These are phyloP conservation scores for Drosophila punjabiensis DNA, from an alignment of 1,140 invertebrate genomes.

Conservation along the genomic window DNA sequence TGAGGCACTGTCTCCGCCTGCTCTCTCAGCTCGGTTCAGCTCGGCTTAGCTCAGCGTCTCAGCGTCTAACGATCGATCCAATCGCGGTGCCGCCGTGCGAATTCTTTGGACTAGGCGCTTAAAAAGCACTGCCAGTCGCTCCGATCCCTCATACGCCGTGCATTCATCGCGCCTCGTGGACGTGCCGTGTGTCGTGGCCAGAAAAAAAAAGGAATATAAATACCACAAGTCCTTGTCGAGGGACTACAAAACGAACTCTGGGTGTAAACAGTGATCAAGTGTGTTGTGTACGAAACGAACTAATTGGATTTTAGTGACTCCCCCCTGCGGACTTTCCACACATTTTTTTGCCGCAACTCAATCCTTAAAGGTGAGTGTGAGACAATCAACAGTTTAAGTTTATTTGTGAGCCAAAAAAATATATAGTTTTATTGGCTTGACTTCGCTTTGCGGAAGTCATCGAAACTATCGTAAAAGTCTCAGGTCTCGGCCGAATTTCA, in stretches of 20 bases:
- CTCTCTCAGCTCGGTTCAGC: constrained; percentile 52
- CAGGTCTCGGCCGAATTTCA: constrained; percentile 25
- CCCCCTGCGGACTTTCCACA: constrained; percentile 17
- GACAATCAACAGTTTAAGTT: background rate
- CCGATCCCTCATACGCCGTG: constrained; percentile 76
- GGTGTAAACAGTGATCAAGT: constrained; percentile 38
- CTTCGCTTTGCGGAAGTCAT: constrained; percentile 58
- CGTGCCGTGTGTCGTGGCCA: constrained; percentile 64
- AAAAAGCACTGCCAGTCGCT: constrained; percentile 71
- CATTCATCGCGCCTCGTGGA: constrained; percentile 76
- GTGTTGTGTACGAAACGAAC: constrained; percentile 35
- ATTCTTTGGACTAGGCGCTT: constrained; percentile 78
- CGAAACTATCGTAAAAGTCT: constrained; percentile 61
- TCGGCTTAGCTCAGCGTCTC: constrained; percentile 24
- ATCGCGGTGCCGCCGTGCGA: constrained; percentile 49
- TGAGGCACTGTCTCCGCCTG: constrained; percentile 56
- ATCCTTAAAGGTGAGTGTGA: constrained; percentile 48
- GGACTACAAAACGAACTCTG: constrained; percentile 60
- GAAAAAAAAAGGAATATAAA: constrained; percentile 9
- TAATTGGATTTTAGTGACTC: constrained; percentile 34
- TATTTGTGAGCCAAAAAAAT: background rate
- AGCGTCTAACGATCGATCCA: constrained; percentile 54
- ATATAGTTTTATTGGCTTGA: constrained; percentile 12
- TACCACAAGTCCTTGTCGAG: constrained; percentile 47
- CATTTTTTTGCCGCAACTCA: constrained; percentile 26